Evolutionary conservation across 2,888 invertebrate genomes (phyloP).

Genomic region (Sinohyriopsis cumingii): DNA sequence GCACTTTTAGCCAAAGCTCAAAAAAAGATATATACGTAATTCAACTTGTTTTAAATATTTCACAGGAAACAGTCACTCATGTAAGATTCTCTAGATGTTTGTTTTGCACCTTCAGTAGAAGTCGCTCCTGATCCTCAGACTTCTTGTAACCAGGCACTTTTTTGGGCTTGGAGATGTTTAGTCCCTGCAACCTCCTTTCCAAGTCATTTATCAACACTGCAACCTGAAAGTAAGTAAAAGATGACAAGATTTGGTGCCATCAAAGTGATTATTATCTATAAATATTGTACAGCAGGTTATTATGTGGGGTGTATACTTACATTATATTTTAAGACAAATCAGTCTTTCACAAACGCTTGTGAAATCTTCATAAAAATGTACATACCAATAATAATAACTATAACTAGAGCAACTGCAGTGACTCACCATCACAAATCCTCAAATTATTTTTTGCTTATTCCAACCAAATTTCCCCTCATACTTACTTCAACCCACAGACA

Average conservation of each 20-base stretch:
- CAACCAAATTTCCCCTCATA: too few species aligned
- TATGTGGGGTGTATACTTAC: too few species aligned
- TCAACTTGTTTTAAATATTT: too few species aligned
- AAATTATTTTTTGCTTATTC: too few species aligned
- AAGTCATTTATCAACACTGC: conserved; percentile 83
- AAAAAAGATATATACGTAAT: background rate
- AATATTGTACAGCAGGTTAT: too few species aligned
- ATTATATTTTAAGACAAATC: too few species aligned
- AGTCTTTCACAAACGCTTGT: too few species aligned
- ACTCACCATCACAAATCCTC: too few species aligned
- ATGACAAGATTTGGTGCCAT: conserved; percentile 11
- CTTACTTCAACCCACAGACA: too few species aligned
- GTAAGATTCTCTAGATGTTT: background rate
- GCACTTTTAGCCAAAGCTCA: too few species aligned
- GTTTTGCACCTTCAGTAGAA: conserved; percentile 78
- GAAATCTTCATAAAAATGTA: background rate
- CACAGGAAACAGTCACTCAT: background rate
- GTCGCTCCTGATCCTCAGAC: conserved; percentile 75
- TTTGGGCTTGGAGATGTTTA: conserved; percentile 77
- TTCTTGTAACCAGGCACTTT: conserved; percentile 41
- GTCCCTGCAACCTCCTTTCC: conserved; percentile 76
- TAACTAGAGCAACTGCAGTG: too few species aligned
- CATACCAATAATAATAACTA: background rate
- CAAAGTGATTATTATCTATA: background rate
- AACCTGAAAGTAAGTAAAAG: conserved; percentile 40